Base-by-base conservation (phyloP, 2,797 vertebrate species). In the Lagodon rhomboides region DNA sequence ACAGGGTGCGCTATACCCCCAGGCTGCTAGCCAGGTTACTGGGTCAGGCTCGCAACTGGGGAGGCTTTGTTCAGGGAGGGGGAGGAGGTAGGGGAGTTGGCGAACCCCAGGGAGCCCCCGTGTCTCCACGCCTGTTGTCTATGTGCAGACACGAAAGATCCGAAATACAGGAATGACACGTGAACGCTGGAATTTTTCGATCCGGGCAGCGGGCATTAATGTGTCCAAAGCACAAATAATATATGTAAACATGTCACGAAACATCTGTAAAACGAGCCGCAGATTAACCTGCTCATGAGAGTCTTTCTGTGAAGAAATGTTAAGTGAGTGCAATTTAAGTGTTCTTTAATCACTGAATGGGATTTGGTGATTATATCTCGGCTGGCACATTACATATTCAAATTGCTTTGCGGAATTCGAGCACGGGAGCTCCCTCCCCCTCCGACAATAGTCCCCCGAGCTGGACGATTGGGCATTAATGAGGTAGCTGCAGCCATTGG, bases 41-140 rank as follows among this genome's bases (percentile, higher is more conserved):
- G 95, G 95, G 95, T 95, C 95, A 95, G 86, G 89, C 89, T 87
- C 69, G 80, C 86, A 88, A 95, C 94, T 95, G 94, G 91, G 91
- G 87, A 91, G 68, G 93, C 93, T 94, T 95, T 95, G 93, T 95
- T 94, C 83, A 80, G 65, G 77, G 80, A 74, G 84, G 84, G 84
- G 88, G 91, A 85, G 83, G 86, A 77, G 84, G 89, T 64, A 60
- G 85, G 85, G 91, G 89, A 87, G 87, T 62, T 83, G 89, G 82
- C 58, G 51, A 92, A 94, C 92, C 91, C 90, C 77, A 84, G 92
- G 91, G 92, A 94, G 77, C 90, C 89, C 89, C 83, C 73, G 68
- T 80, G 74, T 85, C 85, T 92, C 89, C 80, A 77, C 50, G 92
- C 89, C 86, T 94, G 91, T 93, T 93, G 93, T 95, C 87, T 93